Conservation (phyloP, 2,888 invertebrate species). For the Drosophila prolongata region DNA sequence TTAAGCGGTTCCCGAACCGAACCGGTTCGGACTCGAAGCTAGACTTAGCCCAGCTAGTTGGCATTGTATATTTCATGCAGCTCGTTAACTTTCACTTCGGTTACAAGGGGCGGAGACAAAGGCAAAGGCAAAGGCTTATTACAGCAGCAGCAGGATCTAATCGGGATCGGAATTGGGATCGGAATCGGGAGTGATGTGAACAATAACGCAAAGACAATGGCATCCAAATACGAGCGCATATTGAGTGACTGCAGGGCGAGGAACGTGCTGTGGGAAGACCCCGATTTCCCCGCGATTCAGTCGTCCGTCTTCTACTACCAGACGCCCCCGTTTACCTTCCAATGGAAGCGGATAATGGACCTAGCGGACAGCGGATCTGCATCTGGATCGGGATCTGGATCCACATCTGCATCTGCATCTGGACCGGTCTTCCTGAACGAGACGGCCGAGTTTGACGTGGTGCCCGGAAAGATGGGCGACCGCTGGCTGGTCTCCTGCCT, state of each 20-base stretch:
- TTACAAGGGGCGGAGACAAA: conserved; percentile 14
- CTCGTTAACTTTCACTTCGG: conserved; percentile 48
- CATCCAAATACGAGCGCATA: conserved; percentile 90
- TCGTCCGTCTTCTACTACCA: conserved; percentile 96
- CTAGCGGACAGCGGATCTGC: conserved; percentile 28
- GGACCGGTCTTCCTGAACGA: conserved; percentile 79
- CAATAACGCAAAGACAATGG: conserved; percentile 70
- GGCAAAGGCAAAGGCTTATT: not conserved
- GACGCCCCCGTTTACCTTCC: conserved; percentile 96
- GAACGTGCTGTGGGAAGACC: conserved; percentile 94
- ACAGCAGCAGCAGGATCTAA: conserved; percentile 12
- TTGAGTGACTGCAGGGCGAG: conserved; percentile 91
- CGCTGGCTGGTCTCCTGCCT: conserved; percentile 95
- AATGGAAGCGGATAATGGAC: conserved; percentile 94
- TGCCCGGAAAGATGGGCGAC: conserved; percentile 95
- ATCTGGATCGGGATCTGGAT: not conserved
- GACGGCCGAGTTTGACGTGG: conserved; percentile 91
- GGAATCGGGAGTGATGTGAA: conserved; percentile 27
- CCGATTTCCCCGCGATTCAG: conserved; percentile 95
- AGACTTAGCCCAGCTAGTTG: conserved; percentile 37
- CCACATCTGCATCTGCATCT: not conserved
- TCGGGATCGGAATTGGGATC: not conserved
- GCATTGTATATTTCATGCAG: conserved; percentile 46
- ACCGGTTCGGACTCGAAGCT: conserved; percentile 27
- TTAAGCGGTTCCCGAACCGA: conserved; percentile 30